phyloP scores from a whole-genome alignment of 1,140 invertebrate genomes.

The Lepidostoma basale region DNA sequence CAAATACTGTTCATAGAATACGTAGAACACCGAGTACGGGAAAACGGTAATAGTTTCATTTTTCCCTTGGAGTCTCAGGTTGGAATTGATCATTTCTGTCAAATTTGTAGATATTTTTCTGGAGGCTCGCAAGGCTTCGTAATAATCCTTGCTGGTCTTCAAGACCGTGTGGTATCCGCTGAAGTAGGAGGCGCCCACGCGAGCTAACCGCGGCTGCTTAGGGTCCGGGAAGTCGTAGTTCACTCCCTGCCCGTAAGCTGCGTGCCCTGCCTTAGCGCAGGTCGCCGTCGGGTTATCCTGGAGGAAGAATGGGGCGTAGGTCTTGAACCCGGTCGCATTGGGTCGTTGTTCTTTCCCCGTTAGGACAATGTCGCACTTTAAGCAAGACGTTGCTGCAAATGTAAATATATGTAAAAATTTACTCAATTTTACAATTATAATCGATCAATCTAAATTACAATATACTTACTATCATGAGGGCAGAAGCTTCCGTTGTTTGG shows the following conservation, averaged over 20 bases:
- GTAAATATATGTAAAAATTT: neutral
- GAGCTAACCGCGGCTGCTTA: constrained; percentile 52
- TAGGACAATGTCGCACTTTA: constrained; percentile 60
- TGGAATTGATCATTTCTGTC: constrained; percentile 73
- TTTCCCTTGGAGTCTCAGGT: constrained; percentile 57
- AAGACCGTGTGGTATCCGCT: constrained; percentile 97
- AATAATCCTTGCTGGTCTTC: constrained; percentile 91
- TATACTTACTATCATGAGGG: constrained; percentile 63
- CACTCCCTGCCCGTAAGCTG: constrained; percentile 76
- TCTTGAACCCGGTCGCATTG: constrained; percentile 70
- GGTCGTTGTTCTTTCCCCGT: constrained; percentile 64
- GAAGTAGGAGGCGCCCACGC: constrained; percentile 81
- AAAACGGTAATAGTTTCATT: constrained; percentile 81
- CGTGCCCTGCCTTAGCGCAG: constrained; percentile 89
- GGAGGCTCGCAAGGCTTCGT: constrained; percentile 83
- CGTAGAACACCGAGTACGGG: constrained; percentile 97
- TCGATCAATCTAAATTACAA: constrained; percentile 2
- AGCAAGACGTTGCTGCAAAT: constrained; percentile 46
- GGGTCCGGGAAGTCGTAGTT: constrained; percentile 58
- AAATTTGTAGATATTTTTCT: constrained; percentile 82
- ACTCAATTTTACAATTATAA: neutral
- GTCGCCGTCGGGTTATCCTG: constrained; percentile 82
- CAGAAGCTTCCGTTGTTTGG: constrained; percentile 69
- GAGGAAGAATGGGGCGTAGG: constrained; percentile 87
- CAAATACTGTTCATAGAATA: constrained; percentile 99